Base-by-base conservation (phyloP, 1,140 invertebrate species). In the Lepidurus apus region DNA sequence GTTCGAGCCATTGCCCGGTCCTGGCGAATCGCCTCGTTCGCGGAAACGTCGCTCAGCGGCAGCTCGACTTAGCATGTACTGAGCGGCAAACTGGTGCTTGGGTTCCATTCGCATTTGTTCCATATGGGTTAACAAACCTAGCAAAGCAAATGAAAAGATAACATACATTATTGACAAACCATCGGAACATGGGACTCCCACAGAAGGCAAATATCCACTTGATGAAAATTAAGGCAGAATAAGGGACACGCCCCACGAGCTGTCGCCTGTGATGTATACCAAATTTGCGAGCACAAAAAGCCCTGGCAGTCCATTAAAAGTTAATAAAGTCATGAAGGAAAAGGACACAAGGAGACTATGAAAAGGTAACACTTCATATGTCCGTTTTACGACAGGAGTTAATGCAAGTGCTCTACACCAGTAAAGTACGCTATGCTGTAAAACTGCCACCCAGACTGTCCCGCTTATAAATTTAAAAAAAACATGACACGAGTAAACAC, bases 71-170 rank as follows among this genome's bases (percentile, higher is more conserved):
- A 96, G 88, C 26, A 96, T 94, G 84, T 96, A 96, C 84, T 97
- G 95, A 42, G 95, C 95, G 44, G 95, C 95, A 84, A 96, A 96
- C 84, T 96, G 95, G 89, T 96, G 95, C 86, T 96, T 97, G 3
- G 95, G 94, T 86, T 97, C 95, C 94, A 96, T 96, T 82, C 95
- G 90, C 95, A 96, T 96, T 83, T 96, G 94, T 84, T 97, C 95
- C 95, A 97, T 96, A 84, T 97, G 95, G 80, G 92, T 93, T 77
- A 97, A 88, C 42, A 97, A 88, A 84, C 94, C 95, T 96, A 86
- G 45, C 84, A 83, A 65, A 17, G 17, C 53, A 65, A 81, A 78
- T 80, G 80, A 75, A 81, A 75, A 42, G 80, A 77, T 78, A 77
- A 9, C 74, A 75, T 75, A 4, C 5, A 75, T 7, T 42, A 75